These are phyloP conservation scores for Parazoanthus darwini DNA, from an alignment of 92 coral and sea anemone species.

Conservation along the genomic window DNA sequence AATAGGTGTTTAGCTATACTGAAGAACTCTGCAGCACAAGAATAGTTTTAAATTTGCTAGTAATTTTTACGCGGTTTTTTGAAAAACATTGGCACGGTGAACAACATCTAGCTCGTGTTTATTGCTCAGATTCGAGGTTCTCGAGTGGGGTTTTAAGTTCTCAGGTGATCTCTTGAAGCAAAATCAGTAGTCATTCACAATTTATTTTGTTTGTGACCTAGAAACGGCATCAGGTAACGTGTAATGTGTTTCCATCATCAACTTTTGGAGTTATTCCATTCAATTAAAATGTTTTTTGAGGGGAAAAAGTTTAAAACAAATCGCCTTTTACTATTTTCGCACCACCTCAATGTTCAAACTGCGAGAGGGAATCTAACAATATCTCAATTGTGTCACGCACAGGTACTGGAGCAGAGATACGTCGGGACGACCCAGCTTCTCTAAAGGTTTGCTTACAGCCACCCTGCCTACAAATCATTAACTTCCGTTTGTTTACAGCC, in stretches of 20 bases:
- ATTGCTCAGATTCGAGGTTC: not conserved
- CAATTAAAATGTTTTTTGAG: no score
- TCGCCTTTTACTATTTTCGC: no score
- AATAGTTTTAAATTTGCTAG: not conserved
- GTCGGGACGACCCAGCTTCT: constrained; percentile 92
- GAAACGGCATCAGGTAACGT: not conserved
- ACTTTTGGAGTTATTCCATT: not conserved
- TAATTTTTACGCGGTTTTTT: not conserved
- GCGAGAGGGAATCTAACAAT: not conserved
- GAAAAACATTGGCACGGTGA: not conserved
- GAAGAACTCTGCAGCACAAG: not conserved
- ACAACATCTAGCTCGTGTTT: not conserved
- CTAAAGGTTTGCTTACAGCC: constrained; percentile 66
- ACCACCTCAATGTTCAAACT: no score
- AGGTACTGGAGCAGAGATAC: constrained; percentile 94
- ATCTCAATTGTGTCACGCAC: not conserved
- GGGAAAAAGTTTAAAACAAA: not conserved
- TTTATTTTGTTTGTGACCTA: not conserved
- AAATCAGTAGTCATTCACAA: not conserved
- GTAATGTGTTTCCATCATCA: no score
- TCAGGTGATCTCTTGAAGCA: not conserved
- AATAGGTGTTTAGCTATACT: not conserved
- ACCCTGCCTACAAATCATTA: no score
- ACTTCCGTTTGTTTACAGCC: no score
- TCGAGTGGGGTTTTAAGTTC: not conserved